Evolutionary conservation across 2,888 invertebrate genomes (phyloP), one percentile per base, ranked within the genome.

Genomic region (Zhuqinia jingwanae): DNA sequence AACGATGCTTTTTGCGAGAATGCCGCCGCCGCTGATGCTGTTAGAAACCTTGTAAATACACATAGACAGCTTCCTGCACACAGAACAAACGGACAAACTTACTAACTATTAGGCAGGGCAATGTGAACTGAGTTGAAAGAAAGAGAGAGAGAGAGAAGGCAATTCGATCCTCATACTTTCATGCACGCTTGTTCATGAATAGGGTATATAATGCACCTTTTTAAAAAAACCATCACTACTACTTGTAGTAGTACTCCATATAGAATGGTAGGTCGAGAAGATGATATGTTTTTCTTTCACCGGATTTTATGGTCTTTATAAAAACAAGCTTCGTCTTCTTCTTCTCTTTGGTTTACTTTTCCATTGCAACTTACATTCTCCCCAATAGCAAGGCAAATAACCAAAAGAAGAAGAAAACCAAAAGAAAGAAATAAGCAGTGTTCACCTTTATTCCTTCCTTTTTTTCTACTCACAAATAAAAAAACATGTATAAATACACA

Each of bases 281-380:
- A 45, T 42, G 68, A 68, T 68, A 68, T 17, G 68, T 50, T 50
- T 30, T 68, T 68, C 22, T 68, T 17, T 13, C 53, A 78, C 45
- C 8, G 27, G 63, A 79, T 65, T 79, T 76, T 76, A 76, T 83
- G 83, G 83, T 84, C 42, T 80, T 56, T 63, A 25, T 50, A 30
- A 60, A n/a, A 82, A 30, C 63, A 76, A 73, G 73, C 56, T 36
- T 58, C n/a, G 22, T 36, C 58, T 30, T 15, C 53, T 75, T 30
- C 25, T 25, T 22, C 20, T 68, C 15, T 68, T 2, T 75, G 13
- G 70, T 70, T 70, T 70, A 65, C 25, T 45, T 25, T 47, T 36
- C 63, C 47, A 70, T 50, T 82, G 70, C 70, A 30, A 22, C 63
- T 82, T 63, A 27, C 73, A 73, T 42, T 53, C 15, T 50, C 75